Evolutionary conservation across 2,113 vertebrate species (phyloP).

Genomic region (Tauraco erythrolophus): DNA sequence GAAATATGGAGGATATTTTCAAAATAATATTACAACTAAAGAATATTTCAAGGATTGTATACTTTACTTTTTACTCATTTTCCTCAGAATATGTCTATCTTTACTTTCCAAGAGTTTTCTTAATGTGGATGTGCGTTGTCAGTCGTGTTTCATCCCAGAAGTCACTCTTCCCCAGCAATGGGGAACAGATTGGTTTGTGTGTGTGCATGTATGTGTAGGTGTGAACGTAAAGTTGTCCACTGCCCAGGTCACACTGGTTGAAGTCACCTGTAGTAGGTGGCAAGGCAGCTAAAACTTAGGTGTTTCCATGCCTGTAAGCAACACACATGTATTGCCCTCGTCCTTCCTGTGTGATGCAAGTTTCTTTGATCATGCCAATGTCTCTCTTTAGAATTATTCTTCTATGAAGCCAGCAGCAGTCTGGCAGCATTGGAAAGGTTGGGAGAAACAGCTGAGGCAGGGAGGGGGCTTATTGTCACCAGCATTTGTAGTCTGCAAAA

Average conservation of each 20-base stretch:
- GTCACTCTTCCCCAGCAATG: not conserved
- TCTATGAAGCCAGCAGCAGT: not conserved
- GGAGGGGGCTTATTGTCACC: not conserved
- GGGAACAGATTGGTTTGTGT: not conserved
- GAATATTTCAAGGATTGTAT: not conserved
- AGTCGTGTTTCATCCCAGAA: not conserved
- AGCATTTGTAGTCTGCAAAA: slow-evolving; percentile 8
- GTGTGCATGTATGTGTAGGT: not conserved
- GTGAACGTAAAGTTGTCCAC: not conserved
- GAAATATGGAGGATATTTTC: not conserved
- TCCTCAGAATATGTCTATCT: not conserved
- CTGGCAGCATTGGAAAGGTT: not conserved
- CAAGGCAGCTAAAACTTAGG: not conserved
- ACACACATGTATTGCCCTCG: not conserved
- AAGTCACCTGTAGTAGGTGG: not conserved
- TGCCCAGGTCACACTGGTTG: not conserved
- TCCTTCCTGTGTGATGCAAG: not conserved
- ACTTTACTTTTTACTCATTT: not conserved
- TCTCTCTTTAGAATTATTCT: not conserved
- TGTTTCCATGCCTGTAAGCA: not conserved
- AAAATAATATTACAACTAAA: not conserved
- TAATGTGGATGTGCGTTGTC: not conserved
- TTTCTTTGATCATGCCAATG: not conserved
- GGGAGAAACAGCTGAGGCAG: not conserved
- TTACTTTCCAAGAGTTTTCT: not conserved